Evolutionary conservation across 2,888 invertebrate species (phyloP), one percentile per base, ranked within the genome.

Genomic region (Adela reaumurella): DNA sequence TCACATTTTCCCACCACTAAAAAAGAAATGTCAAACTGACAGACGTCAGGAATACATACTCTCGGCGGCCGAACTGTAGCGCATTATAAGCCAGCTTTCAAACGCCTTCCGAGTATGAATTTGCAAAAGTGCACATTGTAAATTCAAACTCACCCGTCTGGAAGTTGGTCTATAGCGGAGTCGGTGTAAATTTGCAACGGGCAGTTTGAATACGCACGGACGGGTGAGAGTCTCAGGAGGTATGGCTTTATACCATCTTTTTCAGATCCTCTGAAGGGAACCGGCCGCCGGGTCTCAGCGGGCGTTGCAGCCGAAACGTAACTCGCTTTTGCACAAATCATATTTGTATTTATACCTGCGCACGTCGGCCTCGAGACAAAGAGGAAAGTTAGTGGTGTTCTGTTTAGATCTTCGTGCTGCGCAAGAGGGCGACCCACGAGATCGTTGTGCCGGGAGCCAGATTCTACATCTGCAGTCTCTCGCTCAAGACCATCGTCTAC

Each of bases 381-480:
- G n/a, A 14, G 17, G 49, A 42, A 48, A 35, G 55, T 47, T 53
- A 49, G 51, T 50, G 54, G 53, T 65, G 58, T 59, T 66, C 62
- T 35, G 35, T 14, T 47, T 78, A 94, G 91, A 87, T 97, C 51
- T 99, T 95, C 70, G 84, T 97, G 58, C 81, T 98, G 60, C 86
- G 98, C 51, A 99, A 99, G 72, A 87, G 92, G 50, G 91, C 97
- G 0, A 92, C 93, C 17, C 97, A 97, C 65, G 85, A 86, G 57
- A 86, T 99, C 64, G 86, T 89, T 35, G 85, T 89, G 58, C 91
- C 92, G 1, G 92, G 92, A 5, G 86, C 92, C 44, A 82, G 97
- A 54, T 98, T 95, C 78, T 99, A 98, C 77, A 92, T 98, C 62
- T 97, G 97, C 80, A 97, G 97, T 49, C 78, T 99, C 57, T 95